These are phyloP conservation scores for Chloebia gouldiae DNA, from an alignment of 2,113 vertebrate genomes.

Conservation along the genomic window DNA sequence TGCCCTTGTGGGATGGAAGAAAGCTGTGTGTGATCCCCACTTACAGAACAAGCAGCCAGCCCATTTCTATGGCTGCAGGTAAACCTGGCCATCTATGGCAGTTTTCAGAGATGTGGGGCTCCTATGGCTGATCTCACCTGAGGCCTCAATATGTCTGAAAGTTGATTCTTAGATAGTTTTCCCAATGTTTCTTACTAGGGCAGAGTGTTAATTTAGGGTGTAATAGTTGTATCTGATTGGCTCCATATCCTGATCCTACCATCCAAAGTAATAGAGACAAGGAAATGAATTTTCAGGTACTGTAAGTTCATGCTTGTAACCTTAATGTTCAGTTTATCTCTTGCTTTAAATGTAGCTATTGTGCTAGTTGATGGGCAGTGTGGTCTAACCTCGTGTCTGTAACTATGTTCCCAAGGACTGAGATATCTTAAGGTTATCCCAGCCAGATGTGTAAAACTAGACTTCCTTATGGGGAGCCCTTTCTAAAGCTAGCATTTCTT, in stretches of 20 bases:
- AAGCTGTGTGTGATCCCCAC: not conserved
- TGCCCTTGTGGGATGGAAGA: not conserved
- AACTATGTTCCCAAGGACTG: not conserved
- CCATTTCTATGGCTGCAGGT: not conserved
- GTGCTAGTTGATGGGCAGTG: not conserved
- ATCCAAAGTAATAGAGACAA: not conserved
- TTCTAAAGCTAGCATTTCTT: not conserved
- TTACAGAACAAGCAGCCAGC: not conserved
- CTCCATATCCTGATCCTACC: not conserved
- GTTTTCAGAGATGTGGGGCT: not conserved
- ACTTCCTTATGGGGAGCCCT: not conserved
- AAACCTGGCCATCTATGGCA: not conserved
- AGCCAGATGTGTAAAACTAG: not conserved
- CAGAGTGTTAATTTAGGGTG: not conserved
- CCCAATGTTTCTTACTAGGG: not conserved
- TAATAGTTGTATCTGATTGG: not conserved
- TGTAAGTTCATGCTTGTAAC: not conserved
- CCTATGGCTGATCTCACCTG: not conserved
- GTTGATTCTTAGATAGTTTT: not conserved
- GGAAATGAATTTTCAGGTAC: not conserved
- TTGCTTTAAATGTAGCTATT: not conserved
- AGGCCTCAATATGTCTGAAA: not conserved
- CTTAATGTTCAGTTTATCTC: not conserved
- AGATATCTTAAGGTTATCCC: not conserved
- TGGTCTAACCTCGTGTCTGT: not conserved